phyloP scores from a whole-genome alignment of 1,140 invertebrate genomes.

The Laupala kohalensis region DNA sequence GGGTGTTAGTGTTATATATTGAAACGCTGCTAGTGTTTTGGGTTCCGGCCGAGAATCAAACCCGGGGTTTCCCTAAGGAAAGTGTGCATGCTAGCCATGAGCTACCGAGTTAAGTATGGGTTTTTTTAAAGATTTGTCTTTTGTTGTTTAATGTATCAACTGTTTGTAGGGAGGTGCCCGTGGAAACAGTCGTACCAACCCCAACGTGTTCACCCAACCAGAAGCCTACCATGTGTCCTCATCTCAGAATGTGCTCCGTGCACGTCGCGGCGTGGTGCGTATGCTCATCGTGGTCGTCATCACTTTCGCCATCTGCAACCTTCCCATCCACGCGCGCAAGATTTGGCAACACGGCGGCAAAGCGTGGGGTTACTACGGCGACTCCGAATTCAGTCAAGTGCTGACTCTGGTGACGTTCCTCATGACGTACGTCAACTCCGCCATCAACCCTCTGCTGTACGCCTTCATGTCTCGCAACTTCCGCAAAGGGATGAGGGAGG shows the following conservation, averaged over 20 bases:
- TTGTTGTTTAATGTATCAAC: too few species aligned
- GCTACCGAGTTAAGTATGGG: too few species aligned
- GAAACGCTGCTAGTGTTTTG: too few species aligned
- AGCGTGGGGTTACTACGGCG: conserved; percentile 41
- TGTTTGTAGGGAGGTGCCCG: background rate
- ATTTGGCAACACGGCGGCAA: conserved; percentile 54
- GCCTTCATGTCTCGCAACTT: conserved; percentile 71
- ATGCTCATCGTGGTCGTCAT: conserved; percentile 72
- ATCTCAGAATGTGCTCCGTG: conserved; percentile 51
- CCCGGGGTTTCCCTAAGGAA: too few species aligned
- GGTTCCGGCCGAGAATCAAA: too few species aligned
- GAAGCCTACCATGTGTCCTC: conserved; percentile 37
- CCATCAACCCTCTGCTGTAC: conserved; percentile 71
- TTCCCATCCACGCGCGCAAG: conserved; percentile 71
- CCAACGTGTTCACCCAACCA: conserved; percentile 21
- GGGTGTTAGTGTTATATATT: too few species aligned
- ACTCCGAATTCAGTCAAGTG: conserved; percentile 52
- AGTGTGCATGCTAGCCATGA: too few species aligned
- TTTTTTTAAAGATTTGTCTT: too few species aligned
- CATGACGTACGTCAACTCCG: conserved; percentile 72
- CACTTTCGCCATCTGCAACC: conserved; percentile 70
- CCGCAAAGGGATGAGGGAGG: conserved; percentile 52
- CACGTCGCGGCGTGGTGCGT: conserved; percentile 50
- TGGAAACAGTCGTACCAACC: background rate
- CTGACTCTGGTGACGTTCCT: conserved; percentile 72